Conservation (phyloP, 2,113 vertebrate species). For the Geococcyx californianus region DNA sequence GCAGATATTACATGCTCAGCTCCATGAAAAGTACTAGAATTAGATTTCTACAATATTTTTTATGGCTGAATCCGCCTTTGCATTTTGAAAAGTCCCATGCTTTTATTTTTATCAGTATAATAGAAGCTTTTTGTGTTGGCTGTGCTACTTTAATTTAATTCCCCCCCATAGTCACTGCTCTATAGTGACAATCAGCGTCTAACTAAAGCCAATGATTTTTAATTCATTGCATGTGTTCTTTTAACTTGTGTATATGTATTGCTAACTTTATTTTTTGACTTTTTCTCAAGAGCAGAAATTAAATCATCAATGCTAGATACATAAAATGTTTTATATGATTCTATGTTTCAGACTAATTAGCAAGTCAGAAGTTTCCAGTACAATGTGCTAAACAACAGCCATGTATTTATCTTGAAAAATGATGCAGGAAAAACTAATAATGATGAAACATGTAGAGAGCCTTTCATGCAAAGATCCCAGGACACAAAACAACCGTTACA, state of each 20-base stretch:
- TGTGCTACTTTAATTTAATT: conserved; percentile 22
- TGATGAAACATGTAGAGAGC: conserved; percentile 25
- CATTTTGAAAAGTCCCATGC: conserved; percentile 6
- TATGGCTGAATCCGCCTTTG: conserved; percentile 29
- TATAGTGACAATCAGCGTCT: not conserved
- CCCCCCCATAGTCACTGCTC: not conserved
- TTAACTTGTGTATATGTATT: conserved; percentile 9
- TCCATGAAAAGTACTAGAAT: conserved; percentile 63
- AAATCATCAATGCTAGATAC: conserved; percentile 60
- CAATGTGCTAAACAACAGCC: conserved; percentile 50
- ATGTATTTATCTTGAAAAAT: conserved; percentile 63
- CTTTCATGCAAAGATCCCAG: conserved; percentile 59
- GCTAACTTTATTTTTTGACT: conserved; percentile 18
- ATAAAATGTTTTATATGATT: conserved; percentile 57
- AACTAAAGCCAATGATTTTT: conserved; percentile 22
- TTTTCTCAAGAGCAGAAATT: conserved; percentile 47
- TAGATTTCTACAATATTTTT: conserved; percentile 58
- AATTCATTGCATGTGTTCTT: conserved; percentile 47
- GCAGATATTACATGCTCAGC: conserved; percentile 50
- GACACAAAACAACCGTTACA: conserved; percentile 47
- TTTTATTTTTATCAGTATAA: conserved; percentile 24
- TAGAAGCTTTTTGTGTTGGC: not conserved
- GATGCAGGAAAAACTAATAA: conserved; percentile 65
- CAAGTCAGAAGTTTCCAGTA: conserved; percentile 53
- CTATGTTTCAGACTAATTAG: conserved; percentile 61